These are phyloP conservation scores for Spisula solida DNA, from an alignment of 2,888 invertebrate genomes.

Conservation along the genomic window DNA sequence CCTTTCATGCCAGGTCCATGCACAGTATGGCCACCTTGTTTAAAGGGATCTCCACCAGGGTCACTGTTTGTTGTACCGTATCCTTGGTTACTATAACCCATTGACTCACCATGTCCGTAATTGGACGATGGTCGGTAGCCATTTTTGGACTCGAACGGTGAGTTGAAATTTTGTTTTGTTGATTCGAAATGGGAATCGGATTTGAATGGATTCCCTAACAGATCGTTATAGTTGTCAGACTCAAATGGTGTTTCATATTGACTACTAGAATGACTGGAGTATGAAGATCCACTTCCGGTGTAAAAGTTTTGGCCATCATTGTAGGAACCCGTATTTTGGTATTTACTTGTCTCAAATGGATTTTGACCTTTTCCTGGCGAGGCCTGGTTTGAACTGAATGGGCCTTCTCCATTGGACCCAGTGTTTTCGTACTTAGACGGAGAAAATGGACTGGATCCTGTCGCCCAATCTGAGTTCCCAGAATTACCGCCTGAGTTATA, in stretches of 20 bases:
- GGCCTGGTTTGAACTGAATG: background rate
- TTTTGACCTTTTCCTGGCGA: constrained; percentile 36
- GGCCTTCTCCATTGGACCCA: background rate
- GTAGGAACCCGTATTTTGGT: constrained; percentile 16
- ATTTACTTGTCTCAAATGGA: constrained; percentile 56
- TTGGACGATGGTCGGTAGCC: background rate
- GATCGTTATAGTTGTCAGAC: constrained; percentile 63
- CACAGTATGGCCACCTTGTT: constrained; percentile 27
- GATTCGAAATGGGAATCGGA: constrained; percentile 27
- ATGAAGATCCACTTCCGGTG: constrained; percentile 14
- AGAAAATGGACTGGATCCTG: constrained; percentile 31
- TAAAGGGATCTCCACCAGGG: constrained; percentile 4
- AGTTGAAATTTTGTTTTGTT: too few species aligned
- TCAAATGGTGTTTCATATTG: constrained; percentile 65
- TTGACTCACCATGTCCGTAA: constrained; percentile 10
- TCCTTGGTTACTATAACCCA: background rate
- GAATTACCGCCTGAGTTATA: background rate
- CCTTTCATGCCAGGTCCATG: constrained; percentile 19
- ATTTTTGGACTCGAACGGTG: too few species aligned
- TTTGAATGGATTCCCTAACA: constrained; percentile 55
- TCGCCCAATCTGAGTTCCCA: too few species aligned
- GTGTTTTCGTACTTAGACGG: constrained; percentile 21
- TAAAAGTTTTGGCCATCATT: constrained; percentile 8
- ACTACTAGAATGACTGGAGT: constrained; percentile 31
- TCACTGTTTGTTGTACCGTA: constrained; percentile 17